Percentiles rank a stretch among this genome's conserved stretches.
phyloP scores from a whole-genome alignment of 2,797 vertebrate species.

The Neosilurus hyrtlii region DNA sequence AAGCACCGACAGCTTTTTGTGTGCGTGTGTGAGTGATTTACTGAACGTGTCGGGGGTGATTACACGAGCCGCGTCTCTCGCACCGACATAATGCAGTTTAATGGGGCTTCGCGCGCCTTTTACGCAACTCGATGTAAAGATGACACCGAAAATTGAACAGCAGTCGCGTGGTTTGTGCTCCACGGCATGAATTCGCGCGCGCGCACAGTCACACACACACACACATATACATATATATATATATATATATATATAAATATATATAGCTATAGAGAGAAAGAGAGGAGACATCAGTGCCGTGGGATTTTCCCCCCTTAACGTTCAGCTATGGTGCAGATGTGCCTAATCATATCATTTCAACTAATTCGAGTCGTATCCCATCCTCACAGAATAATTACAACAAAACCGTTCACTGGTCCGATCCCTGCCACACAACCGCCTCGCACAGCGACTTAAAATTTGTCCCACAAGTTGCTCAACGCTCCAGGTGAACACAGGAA shows the following conservation, averaged over 20 bases:
- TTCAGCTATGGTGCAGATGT: constrained; percentile 2
- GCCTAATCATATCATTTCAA: neutral
- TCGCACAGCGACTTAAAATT: constrained; percentile 42
- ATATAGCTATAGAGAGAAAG: too few relatives aligned
- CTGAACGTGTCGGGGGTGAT: neutral
- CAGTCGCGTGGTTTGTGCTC: constrained; percentile 24
- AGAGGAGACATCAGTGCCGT: neutral
- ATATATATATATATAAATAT: neutral
- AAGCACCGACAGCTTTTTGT: neutral
- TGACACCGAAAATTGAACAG: constrained; percentile 24
- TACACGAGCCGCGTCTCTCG: neutral
- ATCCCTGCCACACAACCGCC: constrained; percentile 24
- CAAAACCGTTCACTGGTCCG: neutral
- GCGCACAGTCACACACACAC: neutral
- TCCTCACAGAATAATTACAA: neutral
- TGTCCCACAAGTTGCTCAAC: constrained; percentile 46
- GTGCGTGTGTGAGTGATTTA: neutral
- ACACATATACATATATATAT: neutral
- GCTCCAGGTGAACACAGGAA: constrained; percentile 32
- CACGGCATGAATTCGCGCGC: neutral
- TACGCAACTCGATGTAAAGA: constrained; percentile 42
- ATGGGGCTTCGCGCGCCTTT: constrained; percentile 32
- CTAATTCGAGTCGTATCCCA: neutral
- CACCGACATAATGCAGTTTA: constrained; percentile 43
- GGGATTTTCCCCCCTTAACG: neutral